phyloP scores from a whole-genome alignment of 1,140 invertebrate genomes.

The Venturia canescens region DNA sequence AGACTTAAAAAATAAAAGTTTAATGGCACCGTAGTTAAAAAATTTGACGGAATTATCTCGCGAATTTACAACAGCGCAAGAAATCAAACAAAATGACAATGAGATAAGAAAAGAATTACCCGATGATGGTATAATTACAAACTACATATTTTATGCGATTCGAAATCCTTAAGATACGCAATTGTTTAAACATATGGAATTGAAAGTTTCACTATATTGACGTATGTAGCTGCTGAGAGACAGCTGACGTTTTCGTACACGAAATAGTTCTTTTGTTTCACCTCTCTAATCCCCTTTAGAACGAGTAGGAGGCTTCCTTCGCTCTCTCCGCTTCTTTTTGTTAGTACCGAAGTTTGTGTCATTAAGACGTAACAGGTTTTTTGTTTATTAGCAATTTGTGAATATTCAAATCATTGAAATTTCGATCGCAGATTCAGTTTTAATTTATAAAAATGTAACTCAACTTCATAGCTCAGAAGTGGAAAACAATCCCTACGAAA shows the following conservation, averaged over 20 bases:
- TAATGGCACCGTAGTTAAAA: neutral
- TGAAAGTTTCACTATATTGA: slow-evolving; percentile 36
- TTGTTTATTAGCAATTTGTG: neutral
- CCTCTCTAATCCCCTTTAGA: neutral
- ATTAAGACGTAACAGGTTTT: too few species aligned
- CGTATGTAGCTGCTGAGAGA: slow-evolving; percentile 50
- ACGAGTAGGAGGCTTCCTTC: neutral
- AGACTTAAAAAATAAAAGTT: too few species aligned
- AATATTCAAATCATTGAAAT: too few species aligned
- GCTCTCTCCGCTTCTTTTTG: neutral
- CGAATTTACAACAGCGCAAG: neutral
- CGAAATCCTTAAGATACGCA: slow-evolving; percentile 32
- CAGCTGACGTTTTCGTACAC: slow-evolving; percentile 43
- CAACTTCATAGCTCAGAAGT: too few species aligned
- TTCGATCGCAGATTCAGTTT: too few species aligned
- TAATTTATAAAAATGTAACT: too few species aligned
- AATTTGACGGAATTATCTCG: neutral
- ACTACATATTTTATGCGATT: slow-evolving; percentile 26
- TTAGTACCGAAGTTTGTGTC: too few species aligned
- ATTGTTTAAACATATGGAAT: slow-evolving; percentile 33
- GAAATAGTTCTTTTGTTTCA: slow-evolving; percentile 22
- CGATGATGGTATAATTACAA: neutral
- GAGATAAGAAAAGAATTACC: neutral
- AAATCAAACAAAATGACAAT: neutral
- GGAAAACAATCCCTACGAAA: too few species aligned